Conservation (phyloP, 2,797 vertebrate genomes). For the Ibycter americanus region DNA sequence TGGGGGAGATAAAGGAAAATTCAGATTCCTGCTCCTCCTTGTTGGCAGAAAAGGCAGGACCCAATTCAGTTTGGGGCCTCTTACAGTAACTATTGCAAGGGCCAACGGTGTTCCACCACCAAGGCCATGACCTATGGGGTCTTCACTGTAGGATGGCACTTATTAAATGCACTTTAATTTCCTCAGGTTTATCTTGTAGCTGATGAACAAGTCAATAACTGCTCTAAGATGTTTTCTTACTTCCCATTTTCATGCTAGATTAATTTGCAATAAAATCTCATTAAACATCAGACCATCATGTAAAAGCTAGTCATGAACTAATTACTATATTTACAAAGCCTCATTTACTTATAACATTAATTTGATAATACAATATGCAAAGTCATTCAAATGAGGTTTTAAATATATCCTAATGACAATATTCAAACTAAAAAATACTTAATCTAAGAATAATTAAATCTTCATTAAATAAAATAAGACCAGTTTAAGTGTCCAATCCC, state of each 20-base stretch:
- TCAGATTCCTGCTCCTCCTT: neutral
- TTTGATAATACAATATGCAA: neutral
- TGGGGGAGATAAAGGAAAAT: neutral
- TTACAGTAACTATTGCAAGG: neutral
- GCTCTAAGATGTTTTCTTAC: neutral
- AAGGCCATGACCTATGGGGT: neutral
- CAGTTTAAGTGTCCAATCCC: neutral
- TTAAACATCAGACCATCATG: neutral
- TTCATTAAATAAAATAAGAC: neutral
- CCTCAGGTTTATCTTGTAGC: neutral
- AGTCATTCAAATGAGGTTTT: neutral
- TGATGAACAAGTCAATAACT: neutral
- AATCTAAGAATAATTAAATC: neutral
- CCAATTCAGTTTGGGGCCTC: neutral
- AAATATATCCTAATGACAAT: neutral
- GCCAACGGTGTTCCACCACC: neutral
- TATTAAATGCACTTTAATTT: neutral
- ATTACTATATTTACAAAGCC: neutral
- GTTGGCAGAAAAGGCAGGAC: neutral
- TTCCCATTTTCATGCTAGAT: neutral
- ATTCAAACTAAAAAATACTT: neutral
- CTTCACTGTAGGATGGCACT: neutral
- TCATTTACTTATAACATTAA: neutral
- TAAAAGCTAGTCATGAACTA: neutral
- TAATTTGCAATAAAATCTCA: neutral